These are phyloP conservation scores for Hybos culiciformis DNA, from an alignment of 2,888 invertebrate genomes.

Conservation along the genomic window DNA sequence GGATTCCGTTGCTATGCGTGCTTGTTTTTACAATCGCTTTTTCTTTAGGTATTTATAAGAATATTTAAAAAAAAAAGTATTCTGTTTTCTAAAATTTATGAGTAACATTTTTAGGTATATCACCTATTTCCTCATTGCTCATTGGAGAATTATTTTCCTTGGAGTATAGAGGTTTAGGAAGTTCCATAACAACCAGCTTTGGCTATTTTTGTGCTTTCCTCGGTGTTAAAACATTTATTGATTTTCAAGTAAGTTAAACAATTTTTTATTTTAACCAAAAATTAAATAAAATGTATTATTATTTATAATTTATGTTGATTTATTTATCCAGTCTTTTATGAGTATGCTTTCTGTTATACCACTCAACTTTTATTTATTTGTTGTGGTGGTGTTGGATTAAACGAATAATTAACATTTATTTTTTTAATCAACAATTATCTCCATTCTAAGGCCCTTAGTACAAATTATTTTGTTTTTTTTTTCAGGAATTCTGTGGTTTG, in stretches of 20 bases:
- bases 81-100: neutral
- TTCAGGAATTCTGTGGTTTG: conserved; percentile 47
- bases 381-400: too few species aligned
- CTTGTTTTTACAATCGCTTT: conserved; percentile 74
- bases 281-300: too few species aligned
- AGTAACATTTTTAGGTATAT: conserved; percentile 38
- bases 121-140: conserved; percentile 75
- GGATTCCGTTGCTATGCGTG: conserved; percentile 73
- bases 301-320: too few species aligned
- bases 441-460: too few species aligned
- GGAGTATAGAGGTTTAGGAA: conserved; percentile 73
- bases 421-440: too few species aligned
- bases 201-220: conserved; percentile 78
- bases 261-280: too few species aligned
- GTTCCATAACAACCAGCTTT: conserved; percentile 72
- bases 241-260: conserved; percentile 46
- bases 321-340: too few species aligned
- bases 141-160: conserved; percentile 73
- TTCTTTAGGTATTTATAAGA: conserved; percentile 46
- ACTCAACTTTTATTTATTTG: too few species aligned
- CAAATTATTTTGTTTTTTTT: neutral
- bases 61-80: neutral
- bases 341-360: too few species aligned
- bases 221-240: conserved; percentile 74
- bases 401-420: too few species aligned